phyloP scores from a whole-genome alignment of 2,888 invertebrate genomes.

The Paralinhomoeus sp. region DNA sequence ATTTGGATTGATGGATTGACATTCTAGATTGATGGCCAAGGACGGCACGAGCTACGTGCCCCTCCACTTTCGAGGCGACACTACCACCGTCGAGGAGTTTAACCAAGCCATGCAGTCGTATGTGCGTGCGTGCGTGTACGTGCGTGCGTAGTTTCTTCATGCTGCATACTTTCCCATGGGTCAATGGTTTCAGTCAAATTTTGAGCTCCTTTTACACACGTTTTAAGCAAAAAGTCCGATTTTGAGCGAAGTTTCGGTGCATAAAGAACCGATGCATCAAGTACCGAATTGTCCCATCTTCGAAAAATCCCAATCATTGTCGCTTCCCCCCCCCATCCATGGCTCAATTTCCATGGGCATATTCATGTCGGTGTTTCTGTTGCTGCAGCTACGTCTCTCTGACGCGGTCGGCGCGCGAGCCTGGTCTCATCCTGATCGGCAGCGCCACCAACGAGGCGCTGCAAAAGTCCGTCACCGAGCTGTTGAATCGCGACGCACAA shows the following conservation, averaged over 20 bases:
- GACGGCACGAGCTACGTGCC: slow-evolving; percentile 49
- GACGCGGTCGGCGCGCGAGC: slow-evolving; percentile 43
- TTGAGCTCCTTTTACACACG: no score
- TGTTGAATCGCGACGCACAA: slow-evolving; percentile 24
- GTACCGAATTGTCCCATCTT: not conserved
- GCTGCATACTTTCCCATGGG: no score
- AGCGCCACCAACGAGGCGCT: slow-evolving; percentile 41
- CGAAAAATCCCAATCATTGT: not conserved
- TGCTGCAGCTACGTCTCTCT: slow-evolving; percentile 12
- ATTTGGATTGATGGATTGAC: no score
- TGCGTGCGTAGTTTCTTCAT: no score
- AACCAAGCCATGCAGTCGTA: slow-evolving; percentile 32
- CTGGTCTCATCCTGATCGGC: slow-evolving; percentile 46
- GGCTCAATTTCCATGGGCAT: slow-evolving; percentile 1
- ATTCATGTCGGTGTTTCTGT: not conserved
- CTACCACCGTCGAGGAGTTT: slow-evolving; percentile 59
- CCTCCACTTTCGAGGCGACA: slow-evolving; percentile 63
- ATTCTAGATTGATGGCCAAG: slow-evolving; percentile 34
- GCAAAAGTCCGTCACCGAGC: slow-evolving; percentile 59
- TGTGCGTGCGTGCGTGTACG: no score
- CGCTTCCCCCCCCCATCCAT: not conserved
- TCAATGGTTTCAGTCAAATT: no score
- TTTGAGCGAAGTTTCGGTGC: no score
- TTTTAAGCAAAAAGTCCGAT: no score
- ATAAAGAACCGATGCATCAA: no score